These are phyloP conservation scores for Microcebus tavaratra DNA, from an alignment of 2,113 vertebrate species.

Conservation along the genomic window DNA sequence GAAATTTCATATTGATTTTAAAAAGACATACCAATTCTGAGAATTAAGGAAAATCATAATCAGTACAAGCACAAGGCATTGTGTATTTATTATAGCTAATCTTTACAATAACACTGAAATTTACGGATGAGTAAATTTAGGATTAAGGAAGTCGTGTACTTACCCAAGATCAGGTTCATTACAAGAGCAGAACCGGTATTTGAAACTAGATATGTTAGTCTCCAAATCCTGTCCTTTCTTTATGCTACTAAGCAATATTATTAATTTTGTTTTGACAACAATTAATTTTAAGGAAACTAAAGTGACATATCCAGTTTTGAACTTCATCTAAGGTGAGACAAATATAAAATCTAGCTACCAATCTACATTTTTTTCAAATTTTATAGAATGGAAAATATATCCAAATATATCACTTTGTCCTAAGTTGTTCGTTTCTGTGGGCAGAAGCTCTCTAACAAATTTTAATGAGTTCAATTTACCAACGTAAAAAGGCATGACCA, in stretches of 20 bases:
- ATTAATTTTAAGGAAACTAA: slow-evolving; percentile 22
- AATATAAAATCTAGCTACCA: neutral
- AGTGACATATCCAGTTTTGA: neutral
- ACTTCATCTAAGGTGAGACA: neutral
- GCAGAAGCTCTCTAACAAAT: neutral
- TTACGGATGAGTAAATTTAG: neutral
- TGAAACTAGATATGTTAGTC: neutral
- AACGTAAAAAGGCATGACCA: neutral
- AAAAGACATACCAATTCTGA: neutral
- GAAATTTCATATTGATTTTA: neutral
- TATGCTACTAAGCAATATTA: neutral
- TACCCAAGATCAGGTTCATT: neutral
- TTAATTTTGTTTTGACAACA: neutral
- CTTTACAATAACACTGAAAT: neutral
- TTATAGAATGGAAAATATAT: neutral
- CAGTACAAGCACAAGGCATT: neutral
- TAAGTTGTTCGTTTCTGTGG: neutral
- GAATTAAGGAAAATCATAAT: slow-evolving; percentile 27
- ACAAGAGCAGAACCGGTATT: neutral
- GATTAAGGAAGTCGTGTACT: neutral
- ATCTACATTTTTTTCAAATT: neutral
- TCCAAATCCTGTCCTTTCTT: neutral
- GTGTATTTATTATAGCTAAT: neutral
- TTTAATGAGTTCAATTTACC: neutral
- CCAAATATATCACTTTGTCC: neutral